Conservation (phyloP, 1,140 invertebrate genomes). For the Rhynchophorus ferrugineus region DNA sequence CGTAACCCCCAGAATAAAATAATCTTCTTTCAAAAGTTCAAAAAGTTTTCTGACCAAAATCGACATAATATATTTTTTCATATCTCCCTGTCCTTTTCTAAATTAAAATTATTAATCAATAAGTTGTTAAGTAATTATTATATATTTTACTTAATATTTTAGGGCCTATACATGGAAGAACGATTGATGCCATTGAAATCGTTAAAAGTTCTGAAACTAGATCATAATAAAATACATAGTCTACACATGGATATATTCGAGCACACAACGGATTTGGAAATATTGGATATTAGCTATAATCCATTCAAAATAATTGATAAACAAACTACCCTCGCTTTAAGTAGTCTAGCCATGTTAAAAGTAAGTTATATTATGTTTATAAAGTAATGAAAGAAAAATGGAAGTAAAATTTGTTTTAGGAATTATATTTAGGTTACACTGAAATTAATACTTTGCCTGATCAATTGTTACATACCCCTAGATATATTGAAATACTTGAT, state of each 20-base stretch:
- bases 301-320: conserved; percentile 54
- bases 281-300: conserved; percentile 60
- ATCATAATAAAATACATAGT: conserved; percentile 57
- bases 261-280: conserved; percentile 52
- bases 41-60: too few species aligned
- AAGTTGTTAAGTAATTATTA: neutral
- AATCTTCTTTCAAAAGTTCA: too few species aligned
- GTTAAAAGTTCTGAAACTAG: conserved; percentile 54
- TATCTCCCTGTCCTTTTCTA: neutral
- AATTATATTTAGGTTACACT: conserved; percentile 60
- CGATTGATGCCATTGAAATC: conserved; percentile 46
- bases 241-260: conserved; percentile 64
- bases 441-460: conserved; percentile 52
- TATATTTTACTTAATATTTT: conserved; percentile 28
- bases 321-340: conserved; percentile 53
- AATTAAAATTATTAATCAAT: neutral
- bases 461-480: conserved; percentile 57
- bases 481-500: conserved; percentile 54
- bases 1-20: too few species aligned
- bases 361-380: conserved; percentile 34
- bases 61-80: too few species aligned
- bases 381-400: too few species aligned
- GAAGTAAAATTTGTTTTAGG: conserved; percentile 44
- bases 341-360: conserved; percentile 55
- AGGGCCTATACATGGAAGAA: conserved; percentile 44